phyloP scores from a whole-genome alignment of 2,797 vertebrate species.

The Hemibagrus guttatus region DNA sequence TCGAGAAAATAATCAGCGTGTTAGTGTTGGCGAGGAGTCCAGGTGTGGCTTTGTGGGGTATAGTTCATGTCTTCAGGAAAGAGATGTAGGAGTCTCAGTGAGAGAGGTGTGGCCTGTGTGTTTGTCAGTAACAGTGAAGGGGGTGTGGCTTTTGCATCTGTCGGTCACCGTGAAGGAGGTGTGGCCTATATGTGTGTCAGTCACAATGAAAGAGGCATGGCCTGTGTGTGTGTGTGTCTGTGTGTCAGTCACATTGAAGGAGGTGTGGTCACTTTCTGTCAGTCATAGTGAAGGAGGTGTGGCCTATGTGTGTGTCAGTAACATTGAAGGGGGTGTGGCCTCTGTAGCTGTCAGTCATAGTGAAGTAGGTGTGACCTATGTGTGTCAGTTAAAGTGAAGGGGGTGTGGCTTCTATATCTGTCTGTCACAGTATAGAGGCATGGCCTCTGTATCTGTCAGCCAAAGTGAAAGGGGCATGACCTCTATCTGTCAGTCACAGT shows the following conservation, averaged over 20 bases:
- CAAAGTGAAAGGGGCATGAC: not conserved
- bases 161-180: not conserved
- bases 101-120: not conserved
- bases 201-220: not conserved
- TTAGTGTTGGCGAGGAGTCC: not conserved
- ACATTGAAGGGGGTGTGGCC: not conserved
- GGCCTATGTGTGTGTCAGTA: not conserved
- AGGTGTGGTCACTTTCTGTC: not conserved
- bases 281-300: not conserved
- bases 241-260: not conserved
- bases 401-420: not conserved
- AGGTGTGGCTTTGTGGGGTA: not conserved
- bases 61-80: not conserved
- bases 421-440: not conserved
- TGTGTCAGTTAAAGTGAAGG: not conserved
- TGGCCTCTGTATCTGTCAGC: not conserved
- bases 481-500: not conserved
- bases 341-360: not conserved
- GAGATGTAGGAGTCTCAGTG: too few species aligned
- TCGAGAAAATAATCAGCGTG: not conserved
- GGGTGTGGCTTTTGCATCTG: not conserved
- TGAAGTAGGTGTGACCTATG: not conserved
- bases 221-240: not conserved
- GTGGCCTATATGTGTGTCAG: not conserved
- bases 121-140: not conserved